Evolutionary conservation across 1,140 invertebrate species (phyloP).

Genomic region (Halyomorpha halys): DNA sequence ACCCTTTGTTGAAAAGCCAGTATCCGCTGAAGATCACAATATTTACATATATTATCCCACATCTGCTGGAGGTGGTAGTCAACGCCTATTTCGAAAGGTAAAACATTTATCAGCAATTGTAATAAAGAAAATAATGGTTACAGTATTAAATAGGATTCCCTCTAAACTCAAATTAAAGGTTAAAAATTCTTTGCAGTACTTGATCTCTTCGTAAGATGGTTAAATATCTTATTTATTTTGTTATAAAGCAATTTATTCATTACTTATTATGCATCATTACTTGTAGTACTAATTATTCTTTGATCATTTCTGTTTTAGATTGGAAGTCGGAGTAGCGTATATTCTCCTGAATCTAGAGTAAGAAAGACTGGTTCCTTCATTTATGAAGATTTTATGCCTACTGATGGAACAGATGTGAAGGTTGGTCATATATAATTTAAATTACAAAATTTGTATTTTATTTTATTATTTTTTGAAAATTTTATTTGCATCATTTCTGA

Average conservation of each 20-base stretch:
- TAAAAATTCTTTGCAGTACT: no score
- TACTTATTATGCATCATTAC: no score
- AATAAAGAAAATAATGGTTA: no score
- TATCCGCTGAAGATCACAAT: conserved; percentile 98
- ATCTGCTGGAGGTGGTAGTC: conserved; percentile 93
- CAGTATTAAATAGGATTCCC: no score
- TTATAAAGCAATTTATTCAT: no score
- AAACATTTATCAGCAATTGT: conserved; percentile 26
- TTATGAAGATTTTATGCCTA: conserved; percentile 99
- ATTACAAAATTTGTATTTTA: no score
- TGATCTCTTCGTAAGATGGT: no score
- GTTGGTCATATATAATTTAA: no score
- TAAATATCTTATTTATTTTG: no score
- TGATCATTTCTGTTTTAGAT: conserved; percentile 51
- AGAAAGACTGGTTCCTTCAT: conserved; percentile 96
- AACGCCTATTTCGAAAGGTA: conserved; percentile 94
- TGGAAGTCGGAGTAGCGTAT: conserved; percentile 94
- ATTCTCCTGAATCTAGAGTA: conserved; percentile 91
- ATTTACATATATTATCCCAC: conserved; percentile 99
- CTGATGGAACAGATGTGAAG: conserved; percentile 90
- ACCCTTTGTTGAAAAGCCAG: conserved; percentile 98
- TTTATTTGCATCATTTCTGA: no score
- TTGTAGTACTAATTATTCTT: neutral
- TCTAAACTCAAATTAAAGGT: no score
- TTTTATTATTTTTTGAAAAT: no score